Conservation (phyloP, 2,888 invertebrate genomes). For the Melanchra persicariae region DNA sequence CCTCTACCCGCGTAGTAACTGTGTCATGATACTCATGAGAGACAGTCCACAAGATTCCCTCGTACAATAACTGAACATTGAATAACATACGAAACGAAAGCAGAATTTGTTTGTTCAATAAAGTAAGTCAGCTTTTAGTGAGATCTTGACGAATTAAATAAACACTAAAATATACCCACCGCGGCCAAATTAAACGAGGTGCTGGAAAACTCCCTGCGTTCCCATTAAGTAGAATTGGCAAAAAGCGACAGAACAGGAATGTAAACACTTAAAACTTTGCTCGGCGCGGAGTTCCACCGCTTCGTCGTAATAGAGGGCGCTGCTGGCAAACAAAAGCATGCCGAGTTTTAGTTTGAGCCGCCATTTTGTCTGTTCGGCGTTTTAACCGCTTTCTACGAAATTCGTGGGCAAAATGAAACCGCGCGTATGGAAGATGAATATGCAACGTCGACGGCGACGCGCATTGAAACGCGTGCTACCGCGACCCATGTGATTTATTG, state of each 20-base stretch:
- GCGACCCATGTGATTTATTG: constrained; percentile 75
- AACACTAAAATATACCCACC: constrained; percentile 80
- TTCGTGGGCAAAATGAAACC: constrained; percentile 79
- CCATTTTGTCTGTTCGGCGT: constrained; percentile 83
- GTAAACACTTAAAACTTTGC: constrained; percentile 90
- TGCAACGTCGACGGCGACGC: constrained; percentile 76
- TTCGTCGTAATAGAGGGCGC: constrained; percentile 83
- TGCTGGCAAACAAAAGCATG: constrained; percentile 86
- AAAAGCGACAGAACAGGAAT: constrained; percentile 89
- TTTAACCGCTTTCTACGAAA: constrained; percentile 82
- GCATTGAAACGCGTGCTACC: constrained; percentile 73
- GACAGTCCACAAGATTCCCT: not conserved
- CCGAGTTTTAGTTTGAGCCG: constrained; percentile 81
- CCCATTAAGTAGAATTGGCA: constrained; percentile 88
- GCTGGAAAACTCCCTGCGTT: constrained; percentile 82
- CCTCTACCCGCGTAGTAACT: not conserved
- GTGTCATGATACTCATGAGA: not conserved
- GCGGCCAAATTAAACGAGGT: constrained; percentile 85
- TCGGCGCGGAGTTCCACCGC: constrained; percentile 79
- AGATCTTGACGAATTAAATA: constrained; percentile 81
- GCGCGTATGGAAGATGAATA: constrained; percentile 85
- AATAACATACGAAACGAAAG: constrained; percentile 54
- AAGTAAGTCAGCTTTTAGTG: constrained; percentile 66
- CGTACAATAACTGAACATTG: constrained; percentile 38
- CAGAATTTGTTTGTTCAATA: constrained; percentile 65